phyloP scores from a whole-genome alignment of 2,113 vertebrate genomes.

The Alligator sinensis region DNA sequence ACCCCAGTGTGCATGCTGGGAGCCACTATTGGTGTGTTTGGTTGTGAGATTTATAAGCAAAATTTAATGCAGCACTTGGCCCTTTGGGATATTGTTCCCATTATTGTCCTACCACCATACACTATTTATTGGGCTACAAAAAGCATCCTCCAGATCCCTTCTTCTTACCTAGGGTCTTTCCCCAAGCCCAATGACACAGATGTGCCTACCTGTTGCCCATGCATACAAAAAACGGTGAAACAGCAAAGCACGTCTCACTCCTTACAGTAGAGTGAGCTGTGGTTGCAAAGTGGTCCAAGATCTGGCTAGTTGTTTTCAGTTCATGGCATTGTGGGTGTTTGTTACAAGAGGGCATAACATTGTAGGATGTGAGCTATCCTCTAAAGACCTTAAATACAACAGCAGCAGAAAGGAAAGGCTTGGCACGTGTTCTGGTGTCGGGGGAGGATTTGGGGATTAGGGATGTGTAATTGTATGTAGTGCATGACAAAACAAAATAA shows the following conservation, averaged over 20 bases:
- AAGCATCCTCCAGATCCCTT: not conserved
- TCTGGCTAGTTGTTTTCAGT: not conserved
- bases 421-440: constrained; percentile 56
- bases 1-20: not conserved
- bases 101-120: not conserved
- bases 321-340: rapidly evolving
- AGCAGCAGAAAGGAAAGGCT: constrained; percentile 25
- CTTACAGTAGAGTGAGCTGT: not conserved
- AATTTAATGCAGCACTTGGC: not conserved
- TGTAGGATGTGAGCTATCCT: not conserved
- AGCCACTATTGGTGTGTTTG: not conserved
- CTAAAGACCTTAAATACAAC: not conserved
- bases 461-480: constrained; percentile 69
- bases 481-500: constrained; percentile 76
- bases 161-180: not conserved
- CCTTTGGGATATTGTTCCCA: not conserved
- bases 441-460: constrained; percentile 76
- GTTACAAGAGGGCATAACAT: not conserved
- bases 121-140: not conserved
- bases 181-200: not conserved
- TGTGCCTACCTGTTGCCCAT: rapidly evolving
- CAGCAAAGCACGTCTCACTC: rapidly evolving
- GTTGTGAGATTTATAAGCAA: not conserved
- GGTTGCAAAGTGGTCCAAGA: not conserved
- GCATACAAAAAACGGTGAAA: too few species aligned